Conservation (phyloP, 2,113 vertebrate genomes). For the Eclectus roratus region DNA sequence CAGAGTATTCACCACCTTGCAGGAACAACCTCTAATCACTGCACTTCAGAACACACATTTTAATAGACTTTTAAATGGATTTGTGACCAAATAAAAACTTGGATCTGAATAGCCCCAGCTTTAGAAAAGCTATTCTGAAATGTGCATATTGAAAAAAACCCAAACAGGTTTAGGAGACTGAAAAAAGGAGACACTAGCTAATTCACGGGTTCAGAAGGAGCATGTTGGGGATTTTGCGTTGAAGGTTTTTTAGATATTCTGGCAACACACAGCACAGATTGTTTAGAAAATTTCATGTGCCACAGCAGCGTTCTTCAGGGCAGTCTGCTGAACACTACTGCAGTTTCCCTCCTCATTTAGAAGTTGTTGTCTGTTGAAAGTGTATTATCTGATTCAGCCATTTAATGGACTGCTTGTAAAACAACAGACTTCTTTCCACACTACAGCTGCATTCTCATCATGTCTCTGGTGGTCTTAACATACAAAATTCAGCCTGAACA, state of each 20-base stretch:
- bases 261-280: background rate
- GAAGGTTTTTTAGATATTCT: background rate
- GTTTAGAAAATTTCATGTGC: background rate
- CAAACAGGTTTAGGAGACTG: background rate
- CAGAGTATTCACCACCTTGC: background rate
- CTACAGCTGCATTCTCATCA: background rate
- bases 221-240: background rate
- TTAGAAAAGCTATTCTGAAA: background rate
- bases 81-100: background rate
- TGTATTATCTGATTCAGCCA: background rate
- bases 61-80: background rate
- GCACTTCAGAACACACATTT: background rate
- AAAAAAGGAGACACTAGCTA: background rate
- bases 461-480: background rate
- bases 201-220: background rate
- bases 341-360: background rate
- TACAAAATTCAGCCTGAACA: background rate
- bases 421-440: background rate
- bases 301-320: fast-evolving
- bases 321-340: background rate
- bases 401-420: background rate
- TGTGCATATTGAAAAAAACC: background rate
- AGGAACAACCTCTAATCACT: background rate
- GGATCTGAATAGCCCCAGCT: background rate
- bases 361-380: background rate